These are phyloP conservation scores for Pithys albifrons DNA, from an alignment of 2,113 vertebrate species.

Conservation along the genomic window DNA sequence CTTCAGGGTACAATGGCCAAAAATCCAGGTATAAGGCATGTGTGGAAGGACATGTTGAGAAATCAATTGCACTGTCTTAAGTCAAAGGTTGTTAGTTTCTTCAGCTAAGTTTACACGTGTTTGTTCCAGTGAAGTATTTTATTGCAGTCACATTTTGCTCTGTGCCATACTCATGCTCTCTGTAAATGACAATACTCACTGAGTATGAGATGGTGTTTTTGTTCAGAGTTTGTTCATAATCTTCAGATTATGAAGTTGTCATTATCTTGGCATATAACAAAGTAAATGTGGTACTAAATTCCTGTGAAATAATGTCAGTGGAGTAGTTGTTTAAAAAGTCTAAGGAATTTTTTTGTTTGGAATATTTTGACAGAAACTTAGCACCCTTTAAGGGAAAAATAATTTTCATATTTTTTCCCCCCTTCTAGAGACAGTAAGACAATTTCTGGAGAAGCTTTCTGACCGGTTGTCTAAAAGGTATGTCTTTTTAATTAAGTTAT, in stretches of 20 bases:
- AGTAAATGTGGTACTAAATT: neutral
- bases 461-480: conserved; percentile 89
- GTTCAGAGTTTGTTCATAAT: neutral
- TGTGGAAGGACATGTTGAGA: neutral
- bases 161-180: neutral
- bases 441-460: conserved; percentile 91
- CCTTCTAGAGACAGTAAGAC: conserved; percentile 87
- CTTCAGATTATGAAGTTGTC: neutral
- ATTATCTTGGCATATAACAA: neutral
- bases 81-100: neutral
- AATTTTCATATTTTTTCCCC: neutral
- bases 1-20: conserved; percentile 93
- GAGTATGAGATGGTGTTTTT: neutral
- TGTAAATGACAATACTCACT: neutral
- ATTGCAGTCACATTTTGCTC: neutral
- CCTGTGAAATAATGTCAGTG: neutral
- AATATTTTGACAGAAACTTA: neutral
- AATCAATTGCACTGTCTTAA: neutral
- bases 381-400: neutral
- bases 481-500: neutral
- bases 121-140: neutral
- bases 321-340: neutral
- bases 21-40: conserved; percentile 83
- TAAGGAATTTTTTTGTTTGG: neutral
- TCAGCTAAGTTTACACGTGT: neutral